Base-by-base conservation (phyloP, 2,797 vertebrate genomes). In the Microchirus variegatus region DNA sequence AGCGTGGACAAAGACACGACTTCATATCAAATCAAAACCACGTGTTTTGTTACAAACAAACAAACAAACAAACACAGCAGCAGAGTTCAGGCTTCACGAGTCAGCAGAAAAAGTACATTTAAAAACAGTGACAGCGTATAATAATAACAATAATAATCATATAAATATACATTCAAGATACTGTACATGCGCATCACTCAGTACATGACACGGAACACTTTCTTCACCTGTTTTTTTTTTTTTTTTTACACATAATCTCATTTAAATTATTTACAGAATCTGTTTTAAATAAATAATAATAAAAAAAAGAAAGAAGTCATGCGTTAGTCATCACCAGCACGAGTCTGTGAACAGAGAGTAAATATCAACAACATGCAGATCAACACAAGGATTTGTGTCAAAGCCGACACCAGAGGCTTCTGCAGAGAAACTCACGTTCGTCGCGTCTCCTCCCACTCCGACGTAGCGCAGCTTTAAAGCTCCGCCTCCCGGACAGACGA, bases 111-210 rank as follows among this genome's bases (percentile, higher is more conserved):
- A 87, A 77, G 64, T 84, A 91, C 86, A 88, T 79, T 73, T 78
- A 77, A 89, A 89, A 85, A 88, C 87, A 90, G 86, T 81, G 90
- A 94, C 90, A 77, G 91, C 88, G 86, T 91, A 22, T 87, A 92
- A 95, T n/a, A n/a, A n/a, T n/a, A n/a, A n/a, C n/a, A n/a, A n/a
- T n/a, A n/a, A n/a, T n/a, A n/a, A n/a, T n/a, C n/a, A n/a, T 22
- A 94, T 90, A 95, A 96, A 96, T 95, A 81, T 95, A 96, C 95
- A 95, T 96, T 96, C 94, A 84, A 92, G 92, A 92, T 89, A 89
- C 49, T 53, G 51, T 91, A 91, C 91, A 92, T 89, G 79, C 77
- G 90, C 83, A 84, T 89, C 88, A 84, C 85, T 53, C 71, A 64
- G 41, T 17, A 63, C 31, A 31, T 31, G 31, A 31, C 31, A 31